Base-by-base conservation (phyloP, 2,888 invertebrate genomes). In the Koerneria pararmatus region DNA sequence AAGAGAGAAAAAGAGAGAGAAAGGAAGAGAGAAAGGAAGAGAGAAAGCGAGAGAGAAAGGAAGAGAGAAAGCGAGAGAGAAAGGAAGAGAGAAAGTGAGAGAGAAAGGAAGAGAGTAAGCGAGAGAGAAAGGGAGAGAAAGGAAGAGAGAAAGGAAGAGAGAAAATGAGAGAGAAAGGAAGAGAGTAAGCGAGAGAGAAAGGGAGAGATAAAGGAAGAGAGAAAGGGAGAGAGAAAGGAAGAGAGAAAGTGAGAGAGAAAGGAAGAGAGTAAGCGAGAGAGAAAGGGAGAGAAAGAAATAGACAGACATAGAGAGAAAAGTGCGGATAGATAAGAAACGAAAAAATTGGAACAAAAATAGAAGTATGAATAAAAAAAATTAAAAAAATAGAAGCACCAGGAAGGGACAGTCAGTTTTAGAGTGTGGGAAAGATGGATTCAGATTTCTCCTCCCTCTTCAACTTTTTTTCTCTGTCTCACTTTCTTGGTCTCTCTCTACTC, bases 11-110 rank as follows among this genome's bases (percentile, higher is more conserved):
- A 1, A 41, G 41, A 41, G 11, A 41, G 41, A 41, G 11, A 41
- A 19, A 41, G 11, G 19, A 19, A 41, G 11, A 41, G 41, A 41
- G 11, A 41, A 19, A 41, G 11, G 19, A 19, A 41, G 11, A 41
- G 41, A 41, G 11, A 41, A 19, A 41, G 11, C 8, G 41, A 41
- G 11, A 35, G 57, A 46, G 11, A 60, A 54, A 67, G 54, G 35
- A 0, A 61, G 49, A n/a, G 56, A 63, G 31, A 46, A n/a, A 3
- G 22, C 27, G 41, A 37, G 22, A 56, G 24, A 32, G 63, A 67
- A 6, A 63, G 54, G 22, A 31, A 37, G 53, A 24, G 37, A 24
- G 51, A 34, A 58, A 54, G 27, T 31, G 19, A 49, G 32, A 57
- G 48, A 49, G 29, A 11, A 27, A 49, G 61, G 66, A 24, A 58